These are phyloP conservation scores for Phorcus lineatus DNA, from an alignment of 2,888 invertebrate genomes.

Conservation along the genomic window DNA sequence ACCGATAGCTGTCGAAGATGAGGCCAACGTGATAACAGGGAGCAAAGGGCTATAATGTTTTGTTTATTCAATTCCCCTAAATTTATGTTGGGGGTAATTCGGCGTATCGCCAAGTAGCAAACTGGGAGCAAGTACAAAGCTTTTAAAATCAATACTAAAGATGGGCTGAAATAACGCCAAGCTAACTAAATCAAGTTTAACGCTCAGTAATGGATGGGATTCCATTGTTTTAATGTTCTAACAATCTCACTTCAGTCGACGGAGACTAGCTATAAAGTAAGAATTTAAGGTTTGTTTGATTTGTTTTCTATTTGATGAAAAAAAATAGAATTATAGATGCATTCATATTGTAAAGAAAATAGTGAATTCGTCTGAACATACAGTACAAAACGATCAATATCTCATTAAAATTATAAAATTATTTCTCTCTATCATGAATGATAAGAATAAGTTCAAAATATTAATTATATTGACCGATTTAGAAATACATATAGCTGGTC, in stretches of 20 bases:
- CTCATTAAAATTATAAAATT: too few relatives aligned
- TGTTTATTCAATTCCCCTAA: constrained; percentile 24
- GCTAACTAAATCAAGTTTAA: background rate
- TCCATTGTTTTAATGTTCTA: background rate
- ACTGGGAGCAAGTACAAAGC: background rate
- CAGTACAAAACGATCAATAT: too few relatives aligned
- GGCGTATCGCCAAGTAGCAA: background rate
- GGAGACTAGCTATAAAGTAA: too few relatives aligned
- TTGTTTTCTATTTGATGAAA: too few relatives aligned
- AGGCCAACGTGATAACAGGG: background rate
- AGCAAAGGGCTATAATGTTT: constrained; percentile 18
- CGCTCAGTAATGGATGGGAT: background rate
- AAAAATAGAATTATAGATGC: too few relatives aligned
- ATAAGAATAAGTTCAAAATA: too few relatives aligned
- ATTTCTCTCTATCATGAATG: too few relatives aligned
- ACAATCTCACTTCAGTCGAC: background rate
- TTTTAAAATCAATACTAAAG: background rate
- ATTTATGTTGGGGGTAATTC: constrained; percentile 14
- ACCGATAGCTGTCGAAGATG: constrained; percentile 2
- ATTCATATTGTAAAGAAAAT: too few relatives aligned
- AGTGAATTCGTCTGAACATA: too few relatives aligned
- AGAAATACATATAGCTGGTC: too few relatives aligned
- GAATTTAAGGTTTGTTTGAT: too few relatives aligned
- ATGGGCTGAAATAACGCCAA: background rate
- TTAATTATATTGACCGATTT: too few relatives aligned